Conservation (phyloP, 2,888 invertebrate genomes). For the Steinernema carpocapsae region DNA sequence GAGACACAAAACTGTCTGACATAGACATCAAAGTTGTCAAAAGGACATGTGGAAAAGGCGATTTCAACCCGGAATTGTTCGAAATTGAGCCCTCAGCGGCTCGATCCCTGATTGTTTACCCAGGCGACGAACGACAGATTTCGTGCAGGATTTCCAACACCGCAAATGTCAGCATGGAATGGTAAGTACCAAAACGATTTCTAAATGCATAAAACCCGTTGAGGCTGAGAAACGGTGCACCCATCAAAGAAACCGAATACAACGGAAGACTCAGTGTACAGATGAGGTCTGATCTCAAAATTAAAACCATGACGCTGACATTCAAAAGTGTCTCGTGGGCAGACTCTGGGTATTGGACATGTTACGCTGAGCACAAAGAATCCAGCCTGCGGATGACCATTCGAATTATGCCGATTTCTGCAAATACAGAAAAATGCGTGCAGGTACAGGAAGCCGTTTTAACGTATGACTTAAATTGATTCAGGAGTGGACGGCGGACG, state of each 20-base stretch:
- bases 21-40: background rate
- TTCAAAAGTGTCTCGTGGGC: background rate
- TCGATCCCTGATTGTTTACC: slow-evolving; percentile 30
- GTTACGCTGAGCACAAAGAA: slow-evolving; percentile 9
- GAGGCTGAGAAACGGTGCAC: slow-evolving; percentile 21
- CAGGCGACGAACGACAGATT: slow-evolving; percentile 8
- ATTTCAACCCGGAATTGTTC: slow-evolving; percentile 15
- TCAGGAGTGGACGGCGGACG: slow-evolving; percentile 28
- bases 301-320: background rate
- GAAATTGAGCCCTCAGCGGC: slow-evolving; percentile 10
- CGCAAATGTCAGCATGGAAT: slow-evolving; percentile 1
- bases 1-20: background rate
- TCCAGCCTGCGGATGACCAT: slow-evolving; percentile 16
- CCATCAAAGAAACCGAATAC: background rate
- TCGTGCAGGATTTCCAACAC: slow-evolving; percentile 11
- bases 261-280: background rate
- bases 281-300: background rate
- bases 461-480: too few relatives aligned
- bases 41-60: slow-evolving; percentile 11
- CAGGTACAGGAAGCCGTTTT: slow-evolving; percentile 15
- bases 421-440: slow-evolving; percentile 18
- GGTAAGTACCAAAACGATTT: background rate
- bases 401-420: slow-evolving; percentile 6
- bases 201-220: background rate
- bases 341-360: slow-evolving; percentile 20